Percentiles rank a stretch among this genome's conserved stretches.
phyloP scores from a whole-genome alignment of 2,113 vertebrate species.

The Percina caprodes region DNA sequence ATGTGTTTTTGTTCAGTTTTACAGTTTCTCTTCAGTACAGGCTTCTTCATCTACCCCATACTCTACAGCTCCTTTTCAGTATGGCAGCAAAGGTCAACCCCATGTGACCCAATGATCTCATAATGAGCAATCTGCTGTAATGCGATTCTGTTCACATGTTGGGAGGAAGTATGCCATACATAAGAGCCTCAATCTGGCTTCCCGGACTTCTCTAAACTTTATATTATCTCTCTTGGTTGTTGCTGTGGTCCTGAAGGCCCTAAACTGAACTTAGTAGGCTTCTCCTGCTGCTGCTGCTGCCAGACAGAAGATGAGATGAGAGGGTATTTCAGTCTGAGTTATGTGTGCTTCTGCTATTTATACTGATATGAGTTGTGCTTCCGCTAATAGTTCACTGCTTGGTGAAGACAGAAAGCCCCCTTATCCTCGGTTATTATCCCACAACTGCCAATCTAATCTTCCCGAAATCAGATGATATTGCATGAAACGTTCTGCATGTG shows the following conservation, averaged over 20 bases:
- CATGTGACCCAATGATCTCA: slow-evolving; percentile 38
- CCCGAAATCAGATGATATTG: slow-evolving; percentile 16
- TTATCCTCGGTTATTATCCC: slow-evolving; percentile 27
- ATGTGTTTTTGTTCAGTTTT: slow-evolving; percentile 24
- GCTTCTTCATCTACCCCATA: background rate
- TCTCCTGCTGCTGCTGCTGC: slow-evolving; percentile 32
- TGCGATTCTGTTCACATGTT: slow-evolving; percentile 33
- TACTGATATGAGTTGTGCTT: slow-evolving; percentile 71
- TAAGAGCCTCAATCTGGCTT: background rate
- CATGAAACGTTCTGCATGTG: background rate
- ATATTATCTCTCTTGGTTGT: slow-evolving; percentile 11
- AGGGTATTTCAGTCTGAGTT: slow-evolving; percentile 72
- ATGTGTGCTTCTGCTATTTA: slow-evolving; percentile 77
- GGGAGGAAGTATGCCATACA: slow-evolving; percentile 41
- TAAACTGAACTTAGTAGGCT: slow-evolving; percentile 14
- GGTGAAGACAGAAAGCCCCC: slow-evolving; percentile 66
- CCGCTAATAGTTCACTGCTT: slow-evolving; percentile 68
- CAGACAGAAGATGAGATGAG: slow-evolving; percentile 57
- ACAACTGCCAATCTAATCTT: slow-evolving; percentile 40
- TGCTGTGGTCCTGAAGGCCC: slow-evolving; percentile 28
- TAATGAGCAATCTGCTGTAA: slow-evolving; percentile 47
- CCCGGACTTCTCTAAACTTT: background rate
- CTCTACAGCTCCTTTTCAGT: slow-evolving; percentile 19
- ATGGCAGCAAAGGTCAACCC: slow-evolving; percentile 31
- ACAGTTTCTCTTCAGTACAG: slow-evolving; percentile 28